A percentile compares a stretch with the other conserved stretches of the same genome.
These are phyloP conservation scores for Pomacea maculata DNA, from an alignment of 1,140 invertebrate species.

Conservation along the genomic window DNA sequence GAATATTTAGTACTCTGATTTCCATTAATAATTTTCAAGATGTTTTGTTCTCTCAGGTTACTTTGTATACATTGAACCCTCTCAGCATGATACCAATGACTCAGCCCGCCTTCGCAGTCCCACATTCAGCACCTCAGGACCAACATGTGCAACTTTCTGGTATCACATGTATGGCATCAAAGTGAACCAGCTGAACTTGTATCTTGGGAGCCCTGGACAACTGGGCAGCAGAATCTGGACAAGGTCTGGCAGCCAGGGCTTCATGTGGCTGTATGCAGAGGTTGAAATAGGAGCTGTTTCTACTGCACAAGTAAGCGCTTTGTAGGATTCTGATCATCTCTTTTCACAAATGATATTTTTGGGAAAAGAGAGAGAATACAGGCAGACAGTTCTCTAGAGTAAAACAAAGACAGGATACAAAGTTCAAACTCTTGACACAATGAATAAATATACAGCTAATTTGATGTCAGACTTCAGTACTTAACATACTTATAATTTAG, in stretches of 20 bases:
- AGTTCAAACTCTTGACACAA: too few relatives aligned
- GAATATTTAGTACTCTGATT: background rate
- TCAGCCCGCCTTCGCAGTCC: constrained; percentile 36
- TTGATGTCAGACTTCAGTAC: too few relatives aligned
- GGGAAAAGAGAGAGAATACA: too few relatives aligned
- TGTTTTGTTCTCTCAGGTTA: constrained; percentile 17
- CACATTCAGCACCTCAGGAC: constrained; percentile 19
- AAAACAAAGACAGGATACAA: too few relatives aligned
- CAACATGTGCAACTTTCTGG: constrained; percentile 51
- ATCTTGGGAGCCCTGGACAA: constrained; percentile 26
- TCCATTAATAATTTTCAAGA: background rate
- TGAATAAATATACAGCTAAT: too few relatives aligned
- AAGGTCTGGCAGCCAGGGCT: constrained; percentile 39
- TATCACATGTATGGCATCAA: constrained; percentile 56
- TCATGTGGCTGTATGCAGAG: constrained; percentile 39
- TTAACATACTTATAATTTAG: too few relatives aligned
- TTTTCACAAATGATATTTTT: too few relatives aligned
- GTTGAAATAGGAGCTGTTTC: constrained; percentile 9
- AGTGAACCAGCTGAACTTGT: constrained; percentile 56
- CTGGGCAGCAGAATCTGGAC: constrained; percentile 27
- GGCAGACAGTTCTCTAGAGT: too few relatives aligned
- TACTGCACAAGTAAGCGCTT: background rate
- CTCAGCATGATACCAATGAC: constrained; percentile 17
- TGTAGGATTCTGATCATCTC: too few relatives aligned
- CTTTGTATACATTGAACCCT: constrained; percentile 41